Base-by-base conservation (phyloP, 2,113 vertebrate genomes). In the Callopanchax toddi region DNA sequence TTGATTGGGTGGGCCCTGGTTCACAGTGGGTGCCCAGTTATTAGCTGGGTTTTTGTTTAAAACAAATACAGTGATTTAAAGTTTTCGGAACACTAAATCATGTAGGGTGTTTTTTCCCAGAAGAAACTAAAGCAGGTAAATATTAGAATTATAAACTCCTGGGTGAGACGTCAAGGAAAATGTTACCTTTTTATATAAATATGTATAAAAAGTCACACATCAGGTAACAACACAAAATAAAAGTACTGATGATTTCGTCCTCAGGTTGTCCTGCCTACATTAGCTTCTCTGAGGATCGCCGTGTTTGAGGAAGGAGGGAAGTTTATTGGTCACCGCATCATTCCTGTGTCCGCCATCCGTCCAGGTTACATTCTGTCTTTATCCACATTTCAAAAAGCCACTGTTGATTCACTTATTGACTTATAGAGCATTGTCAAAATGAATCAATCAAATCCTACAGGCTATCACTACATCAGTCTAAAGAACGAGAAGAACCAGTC, bases 291-390 rank as follows among this genome's bases (percentile, higher is more conserved):
- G 53, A 94, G 97, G 84, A 93, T 99, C 86, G 94, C 96, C 1
- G 96, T 95, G 71, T 99, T 96, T 84, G 97, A 99, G 79, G 97
- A 99, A 91, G 95, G 94, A 73, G 96, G 97, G n/a, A 98, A 96
- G 82, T 97, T 96, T 63, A 98, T 99, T 0, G 97, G 97, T 32
- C 97, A 99, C 43, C 93, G 96, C 11, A 95, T 99, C 90, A 90
- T 99, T 64, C 97, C 97, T 1, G 96, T 98, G 11, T 95, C 94
- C 53, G 96, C 97, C 60, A 95, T 99, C 80, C 93, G 97, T 54
- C 96, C 97, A 93, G 97, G 97, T 96, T 87, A 72, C n/a, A 3
- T 8, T 21, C 42, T 7, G 17, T 26, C 22, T 11, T 36, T 21
- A 21, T 60, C 1, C 4, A 32, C 6, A 20, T 37, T 42, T 26